Evolutionary conservation across 2,113 vertebrate genomes (phyloP).

Genomic region (Mus spicilegus): DNA sequence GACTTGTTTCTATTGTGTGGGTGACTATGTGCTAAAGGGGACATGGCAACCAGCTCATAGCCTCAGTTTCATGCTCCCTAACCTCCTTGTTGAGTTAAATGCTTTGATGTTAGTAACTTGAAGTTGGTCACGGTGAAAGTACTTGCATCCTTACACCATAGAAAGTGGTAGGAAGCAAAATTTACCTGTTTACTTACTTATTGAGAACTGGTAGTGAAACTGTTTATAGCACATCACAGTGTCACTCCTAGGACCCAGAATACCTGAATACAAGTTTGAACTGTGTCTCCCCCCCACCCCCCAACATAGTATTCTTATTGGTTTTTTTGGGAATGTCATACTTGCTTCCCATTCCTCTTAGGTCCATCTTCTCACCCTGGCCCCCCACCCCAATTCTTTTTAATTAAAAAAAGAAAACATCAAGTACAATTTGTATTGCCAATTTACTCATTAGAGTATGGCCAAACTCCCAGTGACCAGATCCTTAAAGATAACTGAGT

Average conservation of each 20-base stretch:
- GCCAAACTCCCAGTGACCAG: background rate
- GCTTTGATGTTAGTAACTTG: background rate
- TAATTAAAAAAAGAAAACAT: background rate
- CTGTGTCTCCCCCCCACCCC: background rate
- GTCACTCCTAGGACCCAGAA: background rate
- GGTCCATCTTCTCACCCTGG: background rate
- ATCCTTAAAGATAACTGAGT: background rate
- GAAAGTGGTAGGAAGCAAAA: background rate
- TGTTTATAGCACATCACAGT: background rate
- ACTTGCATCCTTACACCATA: background rate
- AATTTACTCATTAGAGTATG: background rate
- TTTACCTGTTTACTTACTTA: background rate
- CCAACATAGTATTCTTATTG: background rate
- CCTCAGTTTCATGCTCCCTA: background rate
- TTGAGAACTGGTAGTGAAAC: background rate
- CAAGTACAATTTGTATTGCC: background rate
- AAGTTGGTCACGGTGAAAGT: background rate
- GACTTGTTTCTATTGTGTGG: no score
- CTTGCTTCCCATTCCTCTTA: background rate
- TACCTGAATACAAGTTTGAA: background rate
- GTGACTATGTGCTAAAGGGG: background rate
- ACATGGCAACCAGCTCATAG: background rate
- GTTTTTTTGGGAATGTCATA: background rate
- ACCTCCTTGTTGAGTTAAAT: background rate
- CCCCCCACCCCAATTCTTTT: background rate